Evolutionary conservation across 2,888 invertebrate genomes (phyloP).

Genomic region (Rutpela maculata): DNA sequence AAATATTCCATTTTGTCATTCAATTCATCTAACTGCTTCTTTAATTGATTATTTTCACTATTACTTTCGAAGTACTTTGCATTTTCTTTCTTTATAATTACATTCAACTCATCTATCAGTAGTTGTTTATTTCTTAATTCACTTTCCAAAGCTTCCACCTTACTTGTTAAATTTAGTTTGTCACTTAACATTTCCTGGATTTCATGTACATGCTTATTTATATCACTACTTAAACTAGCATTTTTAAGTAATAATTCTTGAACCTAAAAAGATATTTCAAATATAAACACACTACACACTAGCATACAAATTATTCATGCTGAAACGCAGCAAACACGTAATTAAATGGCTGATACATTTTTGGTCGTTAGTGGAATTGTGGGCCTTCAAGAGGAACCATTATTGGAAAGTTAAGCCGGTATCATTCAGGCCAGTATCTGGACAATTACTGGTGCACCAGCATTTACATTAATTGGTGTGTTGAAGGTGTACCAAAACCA

Average conservation of each 20-base stretch:
- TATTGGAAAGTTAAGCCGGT: no score
- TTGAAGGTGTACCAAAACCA: no score
- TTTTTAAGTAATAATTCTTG: slow-evolving; percentile 31
- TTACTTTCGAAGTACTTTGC: slow-evolving; percentile 5
- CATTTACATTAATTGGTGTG: no score
- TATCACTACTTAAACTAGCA: slow-evolving; percentile 10
- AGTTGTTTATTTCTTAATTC: slow-evolving; percentile 5
- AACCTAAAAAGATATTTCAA: slow-evolving; percentile 23
- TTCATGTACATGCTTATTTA: slow-evolving; percentile 15
- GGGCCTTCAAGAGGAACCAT: no score
- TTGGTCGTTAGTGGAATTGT: no score
- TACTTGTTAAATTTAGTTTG: not conserved
- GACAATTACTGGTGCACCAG: no score
- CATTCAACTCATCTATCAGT: slow-evolving; percentile 7
- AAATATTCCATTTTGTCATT: slow-evolving; percentile 36
- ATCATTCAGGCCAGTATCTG: no score
- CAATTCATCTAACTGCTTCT: slow-evolving; percentile 29
- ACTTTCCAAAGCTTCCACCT: not conserved
- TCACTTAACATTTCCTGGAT: slow-evolving; percentile 16
- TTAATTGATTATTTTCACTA: slow-evolving; percentile 27
- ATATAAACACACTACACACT: not conserved
- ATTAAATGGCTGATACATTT: no score
- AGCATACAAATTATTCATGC: no score
- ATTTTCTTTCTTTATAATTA: not conserved
- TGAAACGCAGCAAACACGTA: no score